phyloP scores from a whole-genome alignment of 1,140 invertebrate species.

The Zeugodacus cucurbitae region DNA sequence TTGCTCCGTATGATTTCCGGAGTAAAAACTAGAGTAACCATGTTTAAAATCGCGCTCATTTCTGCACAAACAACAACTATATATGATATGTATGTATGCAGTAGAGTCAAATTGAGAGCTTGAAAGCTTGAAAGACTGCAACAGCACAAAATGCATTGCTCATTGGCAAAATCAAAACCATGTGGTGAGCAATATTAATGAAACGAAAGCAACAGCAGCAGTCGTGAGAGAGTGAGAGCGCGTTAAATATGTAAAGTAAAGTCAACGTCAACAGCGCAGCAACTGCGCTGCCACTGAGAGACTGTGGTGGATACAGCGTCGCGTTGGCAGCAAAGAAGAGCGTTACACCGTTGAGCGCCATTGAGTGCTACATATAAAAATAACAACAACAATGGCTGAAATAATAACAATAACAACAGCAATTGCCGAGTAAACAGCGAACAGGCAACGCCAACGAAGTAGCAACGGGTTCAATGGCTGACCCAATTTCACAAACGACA shows the following conservation, averaged over 20 bases:
- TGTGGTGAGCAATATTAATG: background rate
- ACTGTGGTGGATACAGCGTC: background rate
- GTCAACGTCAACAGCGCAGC: background rate
- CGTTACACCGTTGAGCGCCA: background rate
- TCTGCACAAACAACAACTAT: background rate
- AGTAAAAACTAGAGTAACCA: too few species aligned
- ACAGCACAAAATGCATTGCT: background rate
- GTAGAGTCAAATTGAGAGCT: too few species aligned
- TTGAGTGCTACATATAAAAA: background rate
- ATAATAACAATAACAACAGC: background rate
- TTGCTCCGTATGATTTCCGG: too few species aligned
- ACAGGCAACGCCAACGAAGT: constrained; percentile 17
- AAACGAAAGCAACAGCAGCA: background rate
- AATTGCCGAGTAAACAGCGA: background rate
- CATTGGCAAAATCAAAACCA: background rate
- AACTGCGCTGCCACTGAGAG: background rate
- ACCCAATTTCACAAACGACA: constrained; percentile 35
- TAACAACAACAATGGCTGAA: background rate
- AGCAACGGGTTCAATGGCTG: constrained; percentile 37
- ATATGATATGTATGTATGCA: background rate
- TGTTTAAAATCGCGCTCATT: too few species aligned
- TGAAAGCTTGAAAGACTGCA: background rate
- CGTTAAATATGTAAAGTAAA: too few species aligned
- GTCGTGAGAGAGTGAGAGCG: background rate
- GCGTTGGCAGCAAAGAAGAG: background rate